Conservation (phyloP, 2,888 invertebrate genomes). For the Andricus curvator region DNA sequence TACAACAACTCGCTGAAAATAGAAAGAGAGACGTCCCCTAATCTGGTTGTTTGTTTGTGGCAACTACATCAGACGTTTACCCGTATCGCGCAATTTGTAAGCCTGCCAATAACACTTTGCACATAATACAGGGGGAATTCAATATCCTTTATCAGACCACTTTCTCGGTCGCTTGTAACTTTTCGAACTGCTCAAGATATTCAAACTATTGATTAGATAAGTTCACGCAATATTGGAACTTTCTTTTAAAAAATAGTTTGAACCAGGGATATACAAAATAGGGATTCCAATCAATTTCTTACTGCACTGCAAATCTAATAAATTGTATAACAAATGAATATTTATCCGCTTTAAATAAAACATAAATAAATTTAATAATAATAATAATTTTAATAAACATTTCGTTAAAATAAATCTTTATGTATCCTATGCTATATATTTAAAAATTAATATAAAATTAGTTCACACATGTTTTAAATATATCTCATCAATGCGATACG, state of each 20-base stretch:
- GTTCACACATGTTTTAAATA: too few species aligned
- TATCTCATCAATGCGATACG: too few species aligned
- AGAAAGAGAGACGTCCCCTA: neutral
- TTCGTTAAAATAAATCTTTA: neutral
- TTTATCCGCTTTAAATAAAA: neutral
- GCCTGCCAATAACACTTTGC: constrained; percentile 61
- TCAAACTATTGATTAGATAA: too few species aligned
- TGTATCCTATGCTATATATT: neutral
- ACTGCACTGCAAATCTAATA: neutral
- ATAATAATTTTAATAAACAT: too few species aligned
- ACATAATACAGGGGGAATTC: constrained; percentile 43
- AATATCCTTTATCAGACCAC: neutral
- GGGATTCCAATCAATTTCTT: too few species aligned
- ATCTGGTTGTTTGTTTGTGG: neutral
- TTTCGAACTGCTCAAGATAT: too few species aligned
- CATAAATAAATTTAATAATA: too few species aligned
- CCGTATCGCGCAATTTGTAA: constrained; percentile 55
- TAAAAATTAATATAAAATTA: neutral
- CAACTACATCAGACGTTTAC: neutral
- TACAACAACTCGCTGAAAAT: neutral
- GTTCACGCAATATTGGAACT: neutral
- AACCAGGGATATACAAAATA: too few species aligned
- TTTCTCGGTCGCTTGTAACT: neutral
- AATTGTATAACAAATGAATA: neutral
- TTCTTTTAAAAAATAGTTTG: too few species aligned